Conservation (phyloP, 2,888 invertebrate genomes). For the Drosophila rubida region DNA sequence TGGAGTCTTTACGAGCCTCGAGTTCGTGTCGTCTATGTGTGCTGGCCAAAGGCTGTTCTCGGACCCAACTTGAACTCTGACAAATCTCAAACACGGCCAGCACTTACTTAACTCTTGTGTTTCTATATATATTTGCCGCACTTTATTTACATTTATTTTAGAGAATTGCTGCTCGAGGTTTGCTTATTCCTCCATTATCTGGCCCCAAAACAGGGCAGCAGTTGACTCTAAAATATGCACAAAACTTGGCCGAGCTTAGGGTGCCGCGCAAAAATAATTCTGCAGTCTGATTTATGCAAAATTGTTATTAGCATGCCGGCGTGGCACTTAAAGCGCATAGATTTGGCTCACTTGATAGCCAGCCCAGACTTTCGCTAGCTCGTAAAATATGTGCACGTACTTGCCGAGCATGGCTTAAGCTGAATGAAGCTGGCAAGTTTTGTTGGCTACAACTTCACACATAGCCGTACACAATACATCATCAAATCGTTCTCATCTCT, state of each 20-base stretch:
- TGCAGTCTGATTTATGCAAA: conserved; percentile 40
- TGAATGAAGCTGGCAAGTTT: conserved; percentile 3
- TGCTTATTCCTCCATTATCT: conserved; percentile 17
- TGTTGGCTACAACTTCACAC: conserved; percentile 1
- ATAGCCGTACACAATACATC: neutral
- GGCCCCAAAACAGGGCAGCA: conserved; percentile 1
- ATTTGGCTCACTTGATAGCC: conserved; percentile 28
- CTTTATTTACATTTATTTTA: neutral
- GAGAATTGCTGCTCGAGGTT: no score
- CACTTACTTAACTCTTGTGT: no score
- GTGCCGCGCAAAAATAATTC: neutral
- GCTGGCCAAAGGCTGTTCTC: conserved; percentile 16
- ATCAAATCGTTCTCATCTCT: conserved; percentile 15
- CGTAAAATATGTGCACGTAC: conserved; percentile 12
- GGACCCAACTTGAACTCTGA: conserved; percentile 5
- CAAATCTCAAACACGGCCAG: conserved; percentile 6
- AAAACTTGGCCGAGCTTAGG: conserved; percentile 1
- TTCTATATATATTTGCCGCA: neutral
- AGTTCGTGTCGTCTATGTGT: conserved; percentile 12
- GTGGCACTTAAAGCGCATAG: conserved; percentile 41
- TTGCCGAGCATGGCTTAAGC: neutral
- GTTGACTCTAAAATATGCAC: conserved; percentile 19
- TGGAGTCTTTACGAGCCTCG: conserved; percentile 66
- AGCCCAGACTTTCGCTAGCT: conserved; percentile 40
- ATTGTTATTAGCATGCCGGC: conserved; percentile 40